Conservation (phyloP, 2,113 vertebrate genomes). For the Amblyopsis rosae region DNA sequence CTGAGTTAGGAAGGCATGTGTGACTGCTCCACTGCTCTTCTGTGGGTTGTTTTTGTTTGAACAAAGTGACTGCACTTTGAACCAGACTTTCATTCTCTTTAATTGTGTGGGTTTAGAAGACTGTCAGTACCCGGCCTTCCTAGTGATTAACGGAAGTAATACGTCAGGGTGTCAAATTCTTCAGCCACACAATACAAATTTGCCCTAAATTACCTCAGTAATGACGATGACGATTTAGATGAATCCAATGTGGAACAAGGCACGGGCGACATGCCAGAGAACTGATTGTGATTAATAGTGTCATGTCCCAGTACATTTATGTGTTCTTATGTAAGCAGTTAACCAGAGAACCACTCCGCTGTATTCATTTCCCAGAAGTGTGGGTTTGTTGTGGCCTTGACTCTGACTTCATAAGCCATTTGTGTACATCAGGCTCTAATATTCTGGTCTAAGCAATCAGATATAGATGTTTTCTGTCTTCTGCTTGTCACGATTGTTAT, state of each 20-base stretch:
- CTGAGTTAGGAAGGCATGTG: too few species aligned
- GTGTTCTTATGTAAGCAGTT: constrained; percentile 56
- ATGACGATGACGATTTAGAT: constrained; percentile 49
- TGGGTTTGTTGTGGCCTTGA: constrained; percentile 2
- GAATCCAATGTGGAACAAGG: constrained; percentile 50
- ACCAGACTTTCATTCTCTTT: too few species aligned
- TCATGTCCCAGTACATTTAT: constrained; percentile 55
- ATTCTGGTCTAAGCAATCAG: constrained; percentile 9
- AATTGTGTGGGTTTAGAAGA: not conserved
- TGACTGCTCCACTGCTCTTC: too few species aligned
- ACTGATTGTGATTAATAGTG: constrained; percentile 55
- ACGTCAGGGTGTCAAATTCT: constrained; percentile 21
- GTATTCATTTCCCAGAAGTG: constrained; percentile 44
- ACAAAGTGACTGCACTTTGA: too few species aligned
- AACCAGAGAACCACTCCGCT: constrained; percentile 25
- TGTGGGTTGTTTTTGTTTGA: too few species aligned
- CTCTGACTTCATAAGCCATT: not conserved
- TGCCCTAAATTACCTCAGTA: constrained; percentile 52
- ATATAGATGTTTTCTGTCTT: not conserved
- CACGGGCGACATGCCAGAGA: constrained; percentile 47
- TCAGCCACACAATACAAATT: constrained; percentile 28
- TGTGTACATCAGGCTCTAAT: constrained; percentile 10
- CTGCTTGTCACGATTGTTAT: constrained; percentile 11
- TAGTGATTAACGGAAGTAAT: constrained; percentile 27
- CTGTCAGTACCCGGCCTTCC: not conserved